phyloP scores from a whole-genome alignment of 2,113 vertebrate genomes.

The Pygoscelis antarcticus region DNA sequence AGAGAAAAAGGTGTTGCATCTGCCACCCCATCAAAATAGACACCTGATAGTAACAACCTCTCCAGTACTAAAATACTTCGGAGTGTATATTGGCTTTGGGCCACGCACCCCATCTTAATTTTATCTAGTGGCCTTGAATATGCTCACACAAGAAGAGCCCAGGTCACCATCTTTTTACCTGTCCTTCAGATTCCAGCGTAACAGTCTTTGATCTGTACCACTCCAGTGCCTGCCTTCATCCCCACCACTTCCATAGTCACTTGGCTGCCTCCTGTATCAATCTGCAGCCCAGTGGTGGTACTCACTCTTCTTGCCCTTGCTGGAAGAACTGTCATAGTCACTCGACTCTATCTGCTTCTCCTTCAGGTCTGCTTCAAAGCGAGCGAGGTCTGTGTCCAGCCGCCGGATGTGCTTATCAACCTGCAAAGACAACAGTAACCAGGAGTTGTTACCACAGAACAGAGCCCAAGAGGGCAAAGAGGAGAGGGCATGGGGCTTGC shows the following conservation, averaged over 20 bases:
- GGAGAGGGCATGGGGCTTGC: background rate
- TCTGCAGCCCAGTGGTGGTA: slow-evolving; percentile 60
- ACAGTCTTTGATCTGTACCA: slow-evolving; percentile 52
- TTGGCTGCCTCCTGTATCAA: background rate
- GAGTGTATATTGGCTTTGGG: background rate
- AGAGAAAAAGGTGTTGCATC: slow-evolving; percentile 8
- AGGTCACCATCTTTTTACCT: slow-evolving; percentile 41
- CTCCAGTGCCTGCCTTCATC: slow-evolving; percentile 57
- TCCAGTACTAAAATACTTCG: background rate
- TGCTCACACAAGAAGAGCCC: slow-evolving; percentile 5
- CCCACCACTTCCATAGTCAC: slow-evolving; percentile 47
- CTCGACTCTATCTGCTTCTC: slow-evolving; percentile 97
- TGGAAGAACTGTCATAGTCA: slow-evolving; percentile 94
- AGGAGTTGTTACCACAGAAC: background rate
- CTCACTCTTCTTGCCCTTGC: slow-evolving; percentile 96
- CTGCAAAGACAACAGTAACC: slow-evolving; percentile 54
- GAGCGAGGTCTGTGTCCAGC: slow-evolving; percentile 93
- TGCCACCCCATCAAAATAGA: background rate
- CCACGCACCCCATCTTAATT: background rate
- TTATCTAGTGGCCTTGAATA: background rate
- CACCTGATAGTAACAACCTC: background rate
- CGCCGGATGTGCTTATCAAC: slow-evolving; percentile 97
- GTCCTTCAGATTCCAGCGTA: slow-evolving; percentile 47
- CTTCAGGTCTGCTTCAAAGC: slow-evolving; percentile 96
- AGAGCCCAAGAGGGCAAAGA: background rate